Conservation (phyloP, 2,113 vertebrate genomes). For the Tylochromis polylepis region DNA sequence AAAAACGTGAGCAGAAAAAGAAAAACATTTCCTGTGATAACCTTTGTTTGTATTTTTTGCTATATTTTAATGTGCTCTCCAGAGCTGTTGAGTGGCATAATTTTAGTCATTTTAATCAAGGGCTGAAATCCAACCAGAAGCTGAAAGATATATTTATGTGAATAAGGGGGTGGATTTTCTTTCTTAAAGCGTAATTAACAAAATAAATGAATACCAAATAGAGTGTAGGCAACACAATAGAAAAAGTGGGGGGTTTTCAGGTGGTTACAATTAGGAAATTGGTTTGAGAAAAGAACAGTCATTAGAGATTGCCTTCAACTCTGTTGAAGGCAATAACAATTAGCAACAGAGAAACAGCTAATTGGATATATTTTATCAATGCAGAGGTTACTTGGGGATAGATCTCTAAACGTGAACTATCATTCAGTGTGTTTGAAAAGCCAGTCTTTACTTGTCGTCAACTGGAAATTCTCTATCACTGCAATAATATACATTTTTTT, state of each 20-base stretch:
- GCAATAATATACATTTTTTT: not conserved
- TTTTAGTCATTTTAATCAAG: not conserved
- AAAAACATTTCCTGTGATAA: not conserved
- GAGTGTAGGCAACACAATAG: not conserved
- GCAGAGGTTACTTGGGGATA: not conserved
- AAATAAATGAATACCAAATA: not conserved
- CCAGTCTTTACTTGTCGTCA: not conserved
- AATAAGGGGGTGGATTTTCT: not conserved
- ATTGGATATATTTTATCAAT: not conserved
- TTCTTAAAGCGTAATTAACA: not conserved
- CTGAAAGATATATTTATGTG: not conserved
- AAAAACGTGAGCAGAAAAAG: conserved; percentile 85
- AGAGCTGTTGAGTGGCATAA: not conserved
- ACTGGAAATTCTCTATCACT: not conserved
- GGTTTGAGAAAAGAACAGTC: not conserved
- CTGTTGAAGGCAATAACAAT: not conserved
- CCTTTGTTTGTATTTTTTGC: not conserved
- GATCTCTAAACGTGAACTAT: not conserved
- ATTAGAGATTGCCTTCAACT: not conserved
- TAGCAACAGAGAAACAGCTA: not conserved
- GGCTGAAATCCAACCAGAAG: not conserved
- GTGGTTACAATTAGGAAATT: not conserved
- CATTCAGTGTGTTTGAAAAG: not conserved
- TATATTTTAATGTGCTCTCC: not conserved
- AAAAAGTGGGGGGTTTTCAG: not conserved